Base-by-base conservation (phyloP, 2,888 invertebrate genomes). In the Netelia inedita region DNA sequence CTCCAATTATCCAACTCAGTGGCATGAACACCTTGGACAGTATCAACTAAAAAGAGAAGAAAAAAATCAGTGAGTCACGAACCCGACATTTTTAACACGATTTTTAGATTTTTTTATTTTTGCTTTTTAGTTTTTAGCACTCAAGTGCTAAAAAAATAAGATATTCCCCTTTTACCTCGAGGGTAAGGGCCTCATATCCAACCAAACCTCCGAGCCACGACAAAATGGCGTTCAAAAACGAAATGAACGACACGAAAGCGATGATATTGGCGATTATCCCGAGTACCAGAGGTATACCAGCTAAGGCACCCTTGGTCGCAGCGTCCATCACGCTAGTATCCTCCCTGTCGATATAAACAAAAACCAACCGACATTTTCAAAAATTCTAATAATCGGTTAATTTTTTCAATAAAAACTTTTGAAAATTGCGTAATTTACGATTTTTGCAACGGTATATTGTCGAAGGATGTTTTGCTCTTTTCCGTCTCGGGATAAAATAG, bases 401-500 rank as follows among this genome's bases (percentile, higher is more conserved):
- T 11, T 68, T 50, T 41, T 63, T 53, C 11, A 19, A 76, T 57
- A 68, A 50, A 57, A 63, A 55, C 14, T 50, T 19, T 69, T 14
- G 68, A 68, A 14, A 46, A 46, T 46, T 14, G 46, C 11, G 41
- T 10, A 84, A 93, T 95, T 94, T 94, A 97, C 97, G 96, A 96
- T 92, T 95, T 94, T 50, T 96, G 95, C 2, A 97, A 94, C 88
- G 96, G 94, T 74, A 99, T 96, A 83, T 97, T 97, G 55, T 97
- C 96, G 0, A 96, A 96, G 0, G 96, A 96, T 0, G 98, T 97
- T 86, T 96, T 94, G 0, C 98, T 96, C 80, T 96, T 95, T 90
- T 98, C 97, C 0, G 97, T 98, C 94, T 99, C 99, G 0, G 99
- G 99, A 94, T 97, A 97, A 89, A 98, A 95, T 0, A 99, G 94